Evolutionary conservation across 35 echinoderm and acorn worm species (phyloP), one percentile per base, ranked within the genome.

Genomic region (Nesometra sesokonis): DNA sequence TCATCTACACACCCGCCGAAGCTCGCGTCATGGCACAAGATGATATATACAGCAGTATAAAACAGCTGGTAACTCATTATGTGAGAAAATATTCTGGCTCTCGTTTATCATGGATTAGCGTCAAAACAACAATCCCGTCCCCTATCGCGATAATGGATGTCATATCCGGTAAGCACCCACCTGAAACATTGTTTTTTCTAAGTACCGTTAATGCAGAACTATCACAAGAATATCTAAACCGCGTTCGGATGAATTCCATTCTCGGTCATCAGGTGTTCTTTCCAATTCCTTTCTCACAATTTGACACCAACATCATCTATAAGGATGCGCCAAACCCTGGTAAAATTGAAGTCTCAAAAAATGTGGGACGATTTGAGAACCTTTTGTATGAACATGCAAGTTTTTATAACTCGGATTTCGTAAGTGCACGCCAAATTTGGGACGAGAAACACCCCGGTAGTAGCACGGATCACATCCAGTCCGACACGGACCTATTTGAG

Each of bases 131-230:
- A 7, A 81, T 94, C 19, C 96, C 92, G 0, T 99, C 96, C 19
- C 46, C 91, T 19, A 90, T 99, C 21, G 92, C 96, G 0, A 81
- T 99, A 34, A 99, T 99, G 96, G 96, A 99, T 76, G 96, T 99
- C 33, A 89, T 93, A 46, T 94, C 96, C 8, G 87, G 87, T 17
- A 99, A 99, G 77, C 94, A 94, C 88, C 80, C 96, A 33, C 37
- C 78, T 15, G 88, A 92, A 31, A 89, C 93, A 11, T 88, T 99
- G 19, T 92, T 99, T 82, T 92, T 94, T 35, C 82, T 99, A 27
- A 92, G 80, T 37, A 94, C 94, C 29, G 96, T 94, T 46, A 85
- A 93, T 52, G 83, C 91, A 3, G 92, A 94, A 57, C 52, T 99
- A 17, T 86, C 90, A 0, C 80, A 83, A 0, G 93, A 99, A 31